phyloP scores from a whole-genome alignment of 2,797 vertebrate genomes.

The Acipenser oxyrinchus region DNA sequence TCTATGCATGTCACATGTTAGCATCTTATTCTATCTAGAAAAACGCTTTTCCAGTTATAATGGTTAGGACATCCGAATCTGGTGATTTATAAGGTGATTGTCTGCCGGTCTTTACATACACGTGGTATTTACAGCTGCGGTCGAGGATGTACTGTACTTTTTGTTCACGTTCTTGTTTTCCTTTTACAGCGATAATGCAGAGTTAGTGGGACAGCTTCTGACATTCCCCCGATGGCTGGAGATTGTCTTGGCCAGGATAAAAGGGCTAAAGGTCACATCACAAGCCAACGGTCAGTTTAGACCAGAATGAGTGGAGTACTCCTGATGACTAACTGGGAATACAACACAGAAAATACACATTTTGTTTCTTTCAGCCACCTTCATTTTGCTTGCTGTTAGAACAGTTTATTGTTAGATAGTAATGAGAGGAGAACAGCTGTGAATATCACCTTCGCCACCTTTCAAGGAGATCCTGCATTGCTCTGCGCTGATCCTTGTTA shows the following conservation, averaged over 20 bases:
- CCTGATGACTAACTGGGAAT: no score
- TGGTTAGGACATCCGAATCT: no score
- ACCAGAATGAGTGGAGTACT: background rate
- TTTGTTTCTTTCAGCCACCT: background rate
- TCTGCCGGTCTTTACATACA: no score
- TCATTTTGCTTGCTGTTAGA: background rate
- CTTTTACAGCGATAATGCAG: slow-evolving; percentile 77
- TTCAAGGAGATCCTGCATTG: no score
- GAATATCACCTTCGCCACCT: background rate
- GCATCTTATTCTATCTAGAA: no score
- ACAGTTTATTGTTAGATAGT: slow-evolving; percentile 18
- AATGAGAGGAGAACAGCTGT: slow-evolving; percentile 29
- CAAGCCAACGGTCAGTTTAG: slow-evolving; percentile 47
- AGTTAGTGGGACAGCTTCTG: slow-evolving; percentile 79
- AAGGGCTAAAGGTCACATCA: slow-evolving; percentile 50
- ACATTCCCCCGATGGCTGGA: slow-evolving; percentile 84
- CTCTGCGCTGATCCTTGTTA: no score
- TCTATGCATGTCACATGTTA: no score
- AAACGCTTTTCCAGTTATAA: no score
- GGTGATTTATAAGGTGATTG: no score
- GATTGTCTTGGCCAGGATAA: slow-evolving; percentile 74
- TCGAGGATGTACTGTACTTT: background rate
- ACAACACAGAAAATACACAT: no score
- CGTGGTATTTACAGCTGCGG: no score
- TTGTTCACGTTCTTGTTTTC: slow-evolving; percentile 10